Evolutionary conservation across 2,113 vertebrate genomes (phyloP), one percentile per base, ranked within the genome.

Genomic region (Castor canadensis): DNA sequence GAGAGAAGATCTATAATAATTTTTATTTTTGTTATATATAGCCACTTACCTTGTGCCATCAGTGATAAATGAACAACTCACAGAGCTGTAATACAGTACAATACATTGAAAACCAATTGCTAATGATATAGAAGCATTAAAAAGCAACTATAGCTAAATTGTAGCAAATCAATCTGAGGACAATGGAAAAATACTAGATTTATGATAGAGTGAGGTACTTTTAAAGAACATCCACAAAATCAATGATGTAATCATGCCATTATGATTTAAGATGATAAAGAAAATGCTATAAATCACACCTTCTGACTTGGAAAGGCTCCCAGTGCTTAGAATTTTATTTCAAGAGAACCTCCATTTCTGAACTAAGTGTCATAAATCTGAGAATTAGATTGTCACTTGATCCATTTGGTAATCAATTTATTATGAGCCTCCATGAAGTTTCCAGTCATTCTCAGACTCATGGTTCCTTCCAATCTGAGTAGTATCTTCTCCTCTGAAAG

Each of bases 281-380:
- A 94, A 97, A 92, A 95, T 56, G 43, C 24, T 87, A 66, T 89
- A 95, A 96, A 92, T 94, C 43, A 56, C 62, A 84, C 82, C 17
- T 86, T 73, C 28, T 84, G 71, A 47, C 69, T 94, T 94, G 58
- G 69, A 95, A 94, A 56, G 79, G 76, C 60, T 96, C 77, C 77
- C 58, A 87, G 6, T 69, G 12, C 12, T 69, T 96, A 52, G 35
- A 96, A 66, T 94, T 92, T 93, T 91, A 91, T 95, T 95, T 86
- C 62, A 87, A 80, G 69, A 87, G 47, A 93, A 92, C 38, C 35
- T 91, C 47, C 89, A 64, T 81, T 97, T 96, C 71, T 94, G 69
- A 95, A 92, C 95, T 95, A 95, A 97, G 92, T 87, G 47, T 12
- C 35, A 58, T 93, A 89, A 84, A 89, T 91, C 93, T 95, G 52